A percentile compares a stretch with the other conserved stretches of the same genome.
Evolutionary conservation across 2,888 invertebrate species (phyloP).

Genomic region (Chalcosyrphus nemorum): DNA sequence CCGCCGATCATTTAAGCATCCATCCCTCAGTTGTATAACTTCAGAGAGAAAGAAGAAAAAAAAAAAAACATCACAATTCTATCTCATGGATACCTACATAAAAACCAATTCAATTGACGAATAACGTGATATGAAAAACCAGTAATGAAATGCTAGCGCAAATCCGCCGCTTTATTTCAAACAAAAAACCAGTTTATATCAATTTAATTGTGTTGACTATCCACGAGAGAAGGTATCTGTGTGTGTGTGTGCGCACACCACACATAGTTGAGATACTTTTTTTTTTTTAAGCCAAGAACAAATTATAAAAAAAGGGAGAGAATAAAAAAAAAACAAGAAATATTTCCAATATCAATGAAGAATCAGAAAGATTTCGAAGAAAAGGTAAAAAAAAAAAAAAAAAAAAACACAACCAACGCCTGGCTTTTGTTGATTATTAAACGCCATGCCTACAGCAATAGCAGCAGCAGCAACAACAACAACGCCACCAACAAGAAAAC

Average conservation of each 20-base stretch:
- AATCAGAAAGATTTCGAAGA: slow-evolving; percentile 70
- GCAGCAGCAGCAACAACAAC: slow-evolving; percentile 20
- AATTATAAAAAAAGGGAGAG: slow-evolving; percentile 37
- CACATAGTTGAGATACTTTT: neutral
- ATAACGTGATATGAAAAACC: slow-evolving; percentile 70
- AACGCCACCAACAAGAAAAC: slow-evolving; percentile 40
- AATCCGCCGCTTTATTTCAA: slow-evolving; percentile 71
- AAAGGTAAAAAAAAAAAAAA: slow-evolving; percentile 47
- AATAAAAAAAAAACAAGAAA: slow-evolving; percentile 38
- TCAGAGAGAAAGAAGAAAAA: neutral
- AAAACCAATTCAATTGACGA: slow-evolving; percentile 68
- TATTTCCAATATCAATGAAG: slow-evolving; percentile 72
- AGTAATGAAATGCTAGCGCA: slow-evolving; percentile 72
- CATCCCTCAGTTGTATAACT: slow-evolving; percentile 43
- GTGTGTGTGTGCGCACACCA: slow-evolving; percentile 14
- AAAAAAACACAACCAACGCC: slow-evolving; percentile 30
- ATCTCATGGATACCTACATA: slow-evolving; percentile 51
- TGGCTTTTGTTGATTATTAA: slow-evolving; percentile 72
- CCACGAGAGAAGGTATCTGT: neutral
- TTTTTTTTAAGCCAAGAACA: slow-evolving; percentile 42
- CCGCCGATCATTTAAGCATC: slow-evolving; percentile 64
- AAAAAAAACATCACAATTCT: slow-evolving; percentile 37
- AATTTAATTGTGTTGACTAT: slow-evolving; percentile 65
- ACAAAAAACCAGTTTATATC: slow-evolving; percentile 72
- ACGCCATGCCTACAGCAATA: slow-evolving; percentile 66